Conservation (phyloP, 2,888 invertebrate genomes). For the Phorcus lineatus region DNA sequence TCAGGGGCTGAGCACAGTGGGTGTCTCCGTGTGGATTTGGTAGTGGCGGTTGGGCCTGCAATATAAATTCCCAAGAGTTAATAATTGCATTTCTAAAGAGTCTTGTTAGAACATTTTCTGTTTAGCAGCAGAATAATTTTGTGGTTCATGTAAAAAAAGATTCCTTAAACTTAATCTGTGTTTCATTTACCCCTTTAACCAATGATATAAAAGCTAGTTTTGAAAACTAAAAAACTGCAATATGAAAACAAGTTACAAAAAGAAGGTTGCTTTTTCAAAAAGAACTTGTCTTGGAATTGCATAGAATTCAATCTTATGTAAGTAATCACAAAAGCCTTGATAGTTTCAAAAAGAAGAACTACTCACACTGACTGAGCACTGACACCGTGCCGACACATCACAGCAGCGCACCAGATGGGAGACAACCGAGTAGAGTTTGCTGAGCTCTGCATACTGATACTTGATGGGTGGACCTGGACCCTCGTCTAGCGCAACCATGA, state of each 20-base stretch:
- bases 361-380: constrained; percentile 76
- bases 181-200: too few relatives aligned
- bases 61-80: not conserved
- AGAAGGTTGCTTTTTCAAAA: too few relatives aligned
- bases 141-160: too few relatives aligned
- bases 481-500: constrained; percentile 93
- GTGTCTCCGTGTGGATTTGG: constrained; percentile 72
- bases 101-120: too few relatives aligned
- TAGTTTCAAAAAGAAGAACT: not conserved
- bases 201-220: too few relatives aligned
- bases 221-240: too few relatives aligned
- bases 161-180: too few relatives aligned
- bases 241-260: too few relatives aligned
- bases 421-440: constrained; percentile 93
- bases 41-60: constrained; percentile 61
- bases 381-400: constrained; percentile 83
- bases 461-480: constrained; percentile 94
- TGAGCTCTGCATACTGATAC: constrained; percentile 95
- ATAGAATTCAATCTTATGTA: too few relatives aligned
- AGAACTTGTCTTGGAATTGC: too few relatives aligned
- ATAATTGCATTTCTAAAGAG: too few relatives aligned
- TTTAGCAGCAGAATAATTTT: too few relatives aligned
- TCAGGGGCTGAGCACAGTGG: constrained; percentile 77
- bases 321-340: not conserved
- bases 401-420: constrained; percentile 93